Base-by-base conservation (phyloP, 2,888 invertebrate species). In the Venusia cambrica region DNA sequence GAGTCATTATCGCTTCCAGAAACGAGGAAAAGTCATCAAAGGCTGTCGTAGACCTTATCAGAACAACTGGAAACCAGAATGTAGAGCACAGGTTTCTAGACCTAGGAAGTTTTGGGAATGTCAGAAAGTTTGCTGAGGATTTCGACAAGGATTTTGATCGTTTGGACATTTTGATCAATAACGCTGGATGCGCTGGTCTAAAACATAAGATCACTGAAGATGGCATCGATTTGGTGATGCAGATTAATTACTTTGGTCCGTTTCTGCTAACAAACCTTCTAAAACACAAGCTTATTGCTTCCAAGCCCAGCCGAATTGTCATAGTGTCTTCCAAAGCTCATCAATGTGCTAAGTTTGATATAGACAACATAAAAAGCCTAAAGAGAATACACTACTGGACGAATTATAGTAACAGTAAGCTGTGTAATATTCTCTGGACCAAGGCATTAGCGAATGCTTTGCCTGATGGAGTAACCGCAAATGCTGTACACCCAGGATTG, bases 401-500 rank as follows among this genome's bases (percentile, higher is more conserved):
- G 2, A 91, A 91, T 3, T 88, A 88, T 39, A 45, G 51, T 6
- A 78, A 77, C 22, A 78, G 79, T 14, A 88, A 88, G 46, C 52
- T 88, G 0, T 78, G 68, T 40, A 66, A 78, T 19, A 43, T 88
- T 1, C 49, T 88, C 1, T 83, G 80, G 69, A 66, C 69, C 5
- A 83, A 73, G 27, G 85, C 83, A 2, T 58, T 89, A 5, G 70
- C 73, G 0, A 75, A 70, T 17, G 58, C 66, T 11, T 43, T 87
- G 1, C 73, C 79, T 1, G 51, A 54, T 5, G 91, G 90, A 2
- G 91, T 96, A 0, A 93, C 93, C 0, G 94, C 90, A 0, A 96
- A 96, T 62, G 92, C 91, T 46, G 71, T 96, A 27, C 96, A 96
- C 75, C 97, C 96, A 0, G 97, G 97, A 5, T 78, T 94, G 66